Evolutionary conservation across 2,797 vertebrate species (phyloP).

Genomic region (Moxostoma hubbsi): DNA sequence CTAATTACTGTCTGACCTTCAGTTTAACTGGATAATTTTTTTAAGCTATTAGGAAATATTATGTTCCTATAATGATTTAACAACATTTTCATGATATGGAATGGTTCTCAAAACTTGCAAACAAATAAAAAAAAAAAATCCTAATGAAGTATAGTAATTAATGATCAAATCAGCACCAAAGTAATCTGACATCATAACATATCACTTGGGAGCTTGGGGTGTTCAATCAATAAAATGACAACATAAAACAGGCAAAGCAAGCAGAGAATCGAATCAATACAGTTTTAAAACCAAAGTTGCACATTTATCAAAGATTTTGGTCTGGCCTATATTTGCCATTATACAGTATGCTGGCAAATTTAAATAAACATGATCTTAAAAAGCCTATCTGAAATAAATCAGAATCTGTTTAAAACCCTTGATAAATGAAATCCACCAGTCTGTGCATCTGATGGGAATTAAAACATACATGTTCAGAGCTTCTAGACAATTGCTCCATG

Average conservation of each 20-base stretch:
- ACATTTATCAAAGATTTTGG: slow-evolving; percentile 81
- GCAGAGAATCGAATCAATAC: slow-evolving; percentile 60
- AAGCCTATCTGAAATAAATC: slow-evolving; percentile 57
- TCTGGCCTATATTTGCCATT: slow-evolving; percentile 28
- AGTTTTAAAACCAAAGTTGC: slow-evolving; percentile 59
- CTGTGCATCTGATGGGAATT: slow-evolving; percentile 69
- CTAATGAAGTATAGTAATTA: neutral
- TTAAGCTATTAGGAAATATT: slow-evolving; percentile 17
- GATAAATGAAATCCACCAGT: slow-evolving; percentile 76
- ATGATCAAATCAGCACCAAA: slow-evolving; percentile 17
- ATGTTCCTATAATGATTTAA: slow-evolving; percentile 23
- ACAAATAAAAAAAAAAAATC: slow-evolving; percentile 6
- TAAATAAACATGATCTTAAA: slow-evolving; percentile 44
- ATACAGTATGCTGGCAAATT: slow-evolving; percentile 28
- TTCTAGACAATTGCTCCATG: slow-evolving; percentile 71
- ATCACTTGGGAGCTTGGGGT: slow-evolving; percentile 28
- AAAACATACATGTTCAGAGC: slow-evolving; percentile 59
- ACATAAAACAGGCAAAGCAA: slow-evolving; percentile 63
- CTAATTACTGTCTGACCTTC: slow-evolving; percentile 29
- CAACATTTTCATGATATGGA: slow-evolving; percentile 26
- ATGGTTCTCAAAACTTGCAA: slow-evolving; percentile 6
- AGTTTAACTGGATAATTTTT: slow-evolving; percentile 12
- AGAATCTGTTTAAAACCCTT: slow-evolving; percentile 67
- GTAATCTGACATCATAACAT: slow-evolving; percentile 18
- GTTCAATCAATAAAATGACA: slow-evolving; percentile 52